A percentile compares a stretch with the other conserved stretches of the same genome.
phyloP scores from a whole-genome alignment of 2,797 vertebrate species.

The Syngnathus rostellatus region DNA sequence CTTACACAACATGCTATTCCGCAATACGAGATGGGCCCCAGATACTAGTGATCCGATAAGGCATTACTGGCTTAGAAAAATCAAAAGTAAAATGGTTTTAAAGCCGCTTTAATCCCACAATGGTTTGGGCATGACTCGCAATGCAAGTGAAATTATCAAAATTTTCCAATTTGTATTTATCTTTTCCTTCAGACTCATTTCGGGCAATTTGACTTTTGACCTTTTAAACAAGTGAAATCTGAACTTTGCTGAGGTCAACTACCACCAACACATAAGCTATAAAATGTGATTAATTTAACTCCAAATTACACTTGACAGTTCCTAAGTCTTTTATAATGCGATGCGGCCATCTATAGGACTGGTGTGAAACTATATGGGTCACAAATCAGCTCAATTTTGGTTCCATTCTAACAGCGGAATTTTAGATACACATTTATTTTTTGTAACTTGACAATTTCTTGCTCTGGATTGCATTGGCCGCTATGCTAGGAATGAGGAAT shows the following conservation, averaged over 20 bases:
- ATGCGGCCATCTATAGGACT: too few species aligned
- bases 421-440: not conserved
- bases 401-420: too few species aligned
- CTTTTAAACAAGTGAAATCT: too few species aligned
- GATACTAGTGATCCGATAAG: slow-evolving; percentile 46
- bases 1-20: slow-evolving; percentile 22
- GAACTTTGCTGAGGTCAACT: too few species aligned
- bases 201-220: too few species aligned
- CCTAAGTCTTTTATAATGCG: too few species aligned
- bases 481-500: not conserved
- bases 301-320: too few species aligned
- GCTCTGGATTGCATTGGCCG: not conserved
- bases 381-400: too few species aligned
- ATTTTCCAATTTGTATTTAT: not conserved
- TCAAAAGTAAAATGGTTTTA: slow-evolving; percentile 36
- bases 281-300: too few species aligned
- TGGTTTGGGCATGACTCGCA: not conserved
- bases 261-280: too few species aligned
- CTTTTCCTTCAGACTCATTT: not conserved
- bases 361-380: too few species aligned
- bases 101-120: slow-evolving; percentile 29
- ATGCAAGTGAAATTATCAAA: not conserved
- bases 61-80: slow-evolving; percentile 49
- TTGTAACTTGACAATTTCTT: not conserved
- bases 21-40: slow-evolving; percentile 33